phyloP scores from a whole-genome alignment of 2,797 vertebrate species.

The Synanceia verrucosa region DNA sequence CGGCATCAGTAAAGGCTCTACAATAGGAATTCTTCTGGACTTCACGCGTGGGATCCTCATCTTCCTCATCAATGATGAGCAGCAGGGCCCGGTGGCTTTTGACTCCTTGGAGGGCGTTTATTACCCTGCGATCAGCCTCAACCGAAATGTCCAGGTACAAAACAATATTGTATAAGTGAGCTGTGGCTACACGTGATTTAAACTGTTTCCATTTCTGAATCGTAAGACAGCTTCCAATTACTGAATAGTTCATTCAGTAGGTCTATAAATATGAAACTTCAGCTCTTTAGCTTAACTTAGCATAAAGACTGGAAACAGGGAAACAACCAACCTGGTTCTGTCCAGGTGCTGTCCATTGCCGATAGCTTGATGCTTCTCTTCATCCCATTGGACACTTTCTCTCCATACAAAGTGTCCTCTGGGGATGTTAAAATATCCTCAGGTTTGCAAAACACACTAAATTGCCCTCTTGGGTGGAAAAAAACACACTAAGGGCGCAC shows the following conservation, averaged over 20 bases:
- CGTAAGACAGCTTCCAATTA: too few species aligned
- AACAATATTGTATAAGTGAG: background rate
- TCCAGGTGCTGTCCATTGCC: too few species aligned
- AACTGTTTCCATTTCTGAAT: background rate
- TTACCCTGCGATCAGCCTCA: conserved; percentile 97
- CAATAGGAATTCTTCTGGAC: conserved; percentile 93
- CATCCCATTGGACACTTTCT: too few species aligned
- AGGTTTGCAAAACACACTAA: too few species aligned
- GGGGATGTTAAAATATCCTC: too few species aligned
- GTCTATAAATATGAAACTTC: background rate
- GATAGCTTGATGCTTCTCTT: too few species aligned
- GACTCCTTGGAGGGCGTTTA: conserved; percentile 93
- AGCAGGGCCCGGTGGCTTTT: conserved; percentile 97
- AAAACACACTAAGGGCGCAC: too few species aligned
- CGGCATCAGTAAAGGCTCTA: conserved; percentile 92
- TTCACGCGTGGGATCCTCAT: conserved; percentile 91
- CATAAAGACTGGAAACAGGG: background rate
- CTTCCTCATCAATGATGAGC: conserved; percentile 97
- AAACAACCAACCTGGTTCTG: background rate
- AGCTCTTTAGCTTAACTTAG: background rate
- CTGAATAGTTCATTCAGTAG: too few species aligned
- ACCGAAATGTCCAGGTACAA: conserved; percentile 96
- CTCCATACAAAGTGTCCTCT: too few species aligned
- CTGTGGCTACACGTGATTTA: background rate
- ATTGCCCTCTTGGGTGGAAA: too few species aligned